These are phyloP conservation scores for Tetheella fluctuosa DNA, from an alignment of 2,888 invertebrate species.

Conservation along the genomic window DNA sequence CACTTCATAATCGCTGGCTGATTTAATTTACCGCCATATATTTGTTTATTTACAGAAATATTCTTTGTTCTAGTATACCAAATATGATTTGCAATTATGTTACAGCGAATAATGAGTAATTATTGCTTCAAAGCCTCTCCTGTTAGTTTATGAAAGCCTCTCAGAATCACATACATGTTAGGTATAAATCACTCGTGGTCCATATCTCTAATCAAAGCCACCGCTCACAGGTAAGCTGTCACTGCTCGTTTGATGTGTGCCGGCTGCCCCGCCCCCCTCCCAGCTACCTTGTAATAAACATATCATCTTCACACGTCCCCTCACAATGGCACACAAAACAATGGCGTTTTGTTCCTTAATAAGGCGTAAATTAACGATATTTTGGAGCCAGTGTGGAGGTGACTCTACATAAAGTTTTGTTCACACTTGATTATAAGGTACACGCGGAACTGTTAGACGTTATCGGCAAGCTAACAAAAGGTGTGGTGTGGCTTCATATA, in stretches of 20 bases:
- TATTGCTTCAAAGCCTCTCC: no score
- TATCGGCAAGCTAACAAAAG: constrained; percentile 4
- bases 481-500: neutral
- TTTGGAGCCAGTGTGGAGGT: constrained; percentile 10
- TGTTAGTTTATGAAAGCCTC: neutral
- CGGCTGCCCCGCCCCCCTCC: constrained; percentile 15
- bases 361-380: constrained; percentile 54
- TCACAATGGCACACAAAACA: constrained; percentile 59
- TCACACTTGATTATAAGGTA: constrained; percentile 5
- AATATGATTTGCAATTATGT: no score
- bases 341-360: constrained; percentile 61
- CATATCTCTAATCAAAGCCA: neutral
- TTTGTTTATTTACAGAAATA: no score
- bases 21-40: no score
- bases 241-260: constrained; percentile 30
- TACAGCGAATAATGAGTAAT: no score
- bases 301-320: constrained; percentile 21
- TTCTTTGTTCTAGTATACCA: no score
- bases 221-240: constrained; percentile 26
- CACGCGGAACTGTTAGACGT: neutral
- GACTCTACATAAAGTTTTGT: constrained; percentile 13
- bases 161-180: neutral
- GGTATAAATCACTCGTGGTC: neutral
- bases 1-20: no score
- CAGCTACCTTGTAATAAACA: constrained; percentile 16